Evolutionary conservation across 1,140 invertebrate species (phyloP), one percentile per base, ranked within the genome.

Genomic region (Tachypleus tridentatus): DNA sequence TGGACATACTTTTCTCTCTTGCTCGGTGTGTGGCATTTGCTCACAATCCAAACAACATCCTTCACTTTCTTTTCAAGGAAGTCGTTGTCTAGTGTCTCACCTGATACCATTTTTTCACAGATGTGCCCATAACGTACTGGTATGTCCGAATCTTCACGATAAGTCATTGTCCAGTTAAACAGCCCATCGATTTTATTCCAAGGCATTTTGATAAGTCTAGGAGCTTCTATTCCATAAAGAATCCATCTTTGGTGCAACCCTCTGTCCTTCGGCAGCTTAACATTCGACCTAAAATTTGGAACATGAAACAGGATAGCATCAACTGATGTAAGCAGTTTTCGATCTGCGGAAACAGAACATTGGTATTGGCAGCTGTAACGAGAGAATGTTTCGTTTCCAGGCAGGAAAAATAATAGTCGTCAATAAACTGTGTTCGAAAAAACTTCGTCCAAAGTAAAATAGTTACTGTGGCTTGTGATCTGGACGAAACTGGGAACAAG

Each of bases 21-120:
- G 67, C 82, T 83, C 10, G 67, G 69, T 0, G 82, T 76, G 1
- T 68, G 4, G 70, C 86, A 88, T 70, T 87, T 83, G 57, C 82
- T 83, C 3, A 84, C 82, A 67, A 86, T 81, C 84, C 84, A 86
- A 1, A 81, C 80, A 0, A 81, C 81, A 47, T 57, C 51, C 9
- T 61, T 65, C 9, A 57, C 65, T 60, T 74, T 76, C 29, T 29
- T 29, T 29, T 1, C 29, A 29, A 29, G 29, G 29, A 29, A 29
- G 29, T 29, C 29, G 29, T 29, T 29, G 29, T 29, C 29, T 29
- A 29, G 29, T 29, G 29, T 29, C 29, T 29, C 29, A 29, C 29
- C 29, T 29, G 29, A 29, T 29, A 29, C 29, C 29, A 29, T 29
- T 29, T 29, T 2, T 29, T 29, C 29, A 29, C 29, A 51, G 51